Evolutionary conservation across 1,140 invertebrate species (phyloP).

Genomic region (Diachasma alloeum): DNA sequence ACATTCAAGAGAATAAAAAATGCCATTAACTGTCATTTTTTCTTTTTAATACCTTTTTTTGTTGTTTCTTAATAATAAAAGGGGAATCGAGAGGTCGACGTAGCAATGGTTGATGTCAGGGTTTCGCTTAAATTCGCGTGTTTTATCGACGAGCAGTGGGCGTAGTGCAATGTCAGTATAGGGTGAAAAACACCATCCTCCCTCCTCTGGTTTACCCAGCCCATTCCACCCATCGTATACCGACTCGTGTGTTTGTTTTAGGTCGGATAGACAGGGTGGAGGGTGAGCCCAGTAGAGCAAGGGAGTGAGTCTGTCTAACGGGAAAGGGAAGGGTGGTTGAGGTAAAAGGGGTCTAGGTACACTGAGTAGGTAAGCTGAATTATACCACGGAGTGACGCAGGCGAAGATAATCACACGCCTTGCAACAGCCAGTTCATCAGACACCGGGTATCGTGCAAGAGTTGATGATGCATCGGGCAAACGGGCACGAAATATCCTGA

Average conservation of each 20-base stretch:
- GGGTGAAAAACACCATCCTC: slow-evolving; percentile 17
- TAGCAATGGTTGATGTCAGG: background rate
- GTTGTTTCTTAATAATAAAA: background rate
- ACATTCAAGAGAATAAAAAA: background rate
- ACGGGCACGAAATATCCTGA: slow-evolving; percentile 2
- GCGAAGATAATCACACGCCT: slow-evolving; percentile 33
- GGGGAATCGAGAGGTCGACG: background rate
- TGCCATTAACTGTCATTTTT: background rate
- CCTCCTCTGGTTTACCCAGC: background rate
- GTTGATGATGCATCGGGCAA: slow-evolving; percentile 31
- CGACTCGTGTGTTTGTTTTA: slow-evolving; percentile 26
- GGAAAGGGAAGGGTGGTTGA: background rate
- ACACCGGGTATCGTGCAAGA: slow-evolving; percentile 16
- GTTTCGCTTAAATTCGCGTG: slow-evolving; percentile 21
- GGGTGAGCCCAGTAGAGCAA: background rate
- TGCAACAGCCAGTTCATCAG: slow-evolving; percentile 29
- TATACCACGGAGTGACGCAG: slow-evolving; percentile 24
- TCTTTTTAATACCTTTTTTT: background rate
- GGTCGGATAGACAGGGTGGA: slow-evolving; percentile 17
- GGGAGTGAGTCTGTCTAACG: background rate
- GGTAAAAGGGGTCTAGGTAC: background rate
- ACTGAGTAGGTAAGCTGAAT: slow-evolving; percentile 27
- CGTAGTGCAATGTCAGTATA: slow-evolving; percentile 18
- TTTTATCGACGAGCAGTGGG: slow-evolving; percentile 25
- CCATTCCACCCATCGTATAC: background rate